A percentile compares a stretch with the other conserved stretches of the same genome.
Conservation (phyloP, 2,888 invertebrate genomes). For the Pollenia labialis region DNA sequence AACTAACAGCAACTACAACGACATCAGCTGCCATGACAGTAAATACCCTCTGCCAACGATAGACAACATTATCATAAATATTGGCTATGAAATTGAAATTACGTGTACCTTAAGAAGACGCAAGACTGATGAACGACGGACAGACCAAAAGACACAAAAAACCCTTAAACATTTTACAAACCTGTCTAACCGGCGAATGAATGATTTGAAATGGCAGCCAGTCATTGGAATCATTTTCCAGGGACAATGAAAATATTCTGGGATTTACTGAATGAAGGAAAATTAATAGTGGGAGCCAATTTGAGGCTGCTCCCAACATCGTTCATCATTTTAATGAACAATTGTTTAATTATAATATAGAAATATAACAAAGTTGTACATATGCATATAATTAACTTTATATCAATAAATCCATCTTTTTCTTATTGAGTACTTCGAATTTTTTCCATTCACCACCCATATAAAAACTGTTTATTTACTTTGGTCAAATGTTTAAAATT, state of each 20-base stretch:
- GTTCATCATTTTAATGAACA: neutral
- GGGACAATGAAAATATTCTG: constrained; percentile 26
- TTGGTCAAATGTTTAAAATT: constrained; percentile 23
- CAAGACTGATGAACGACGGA: neutral
- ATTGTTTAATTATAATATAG: too few species aligned
- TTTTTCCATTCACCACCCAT: too few species aligned
- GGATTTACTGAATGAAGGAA: constrained; percentile 37
- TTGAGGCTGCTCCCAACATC: constrained; percentile 9
- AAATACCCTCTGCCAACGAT: too few species aligned
- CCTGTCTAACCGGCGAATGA: neutral
- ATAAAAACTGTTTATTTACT: neutral
- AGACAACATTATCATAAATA: constrained; percentile 67
- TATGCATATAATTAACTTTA: too few species aligned
- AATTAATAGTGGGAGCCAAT: constrained; percentile 35
- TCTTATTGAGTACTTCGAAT: too few species aligned
- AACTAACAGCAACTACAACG: neutral
- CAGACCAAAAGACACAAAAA: neutral
- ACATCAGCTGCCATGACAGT: too few species aligned
- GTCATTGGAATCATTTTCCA: constrained; percentile 47
- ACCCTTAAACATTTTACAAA: neutral
- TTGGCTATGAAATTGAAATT: constrained; percentile 48
- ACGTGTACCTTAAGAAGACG: constrained; percentile 8
- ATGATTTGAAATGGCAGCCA: constrained; percentile 4
- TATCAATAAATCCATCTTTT: too few species aligned
- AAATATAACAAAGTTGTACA: too few species aligned